Evolutionary conservation across 92 coral and sea anemone species (phyloP).

Genomic region (Hydrozoanthus gracilis): DNA sequence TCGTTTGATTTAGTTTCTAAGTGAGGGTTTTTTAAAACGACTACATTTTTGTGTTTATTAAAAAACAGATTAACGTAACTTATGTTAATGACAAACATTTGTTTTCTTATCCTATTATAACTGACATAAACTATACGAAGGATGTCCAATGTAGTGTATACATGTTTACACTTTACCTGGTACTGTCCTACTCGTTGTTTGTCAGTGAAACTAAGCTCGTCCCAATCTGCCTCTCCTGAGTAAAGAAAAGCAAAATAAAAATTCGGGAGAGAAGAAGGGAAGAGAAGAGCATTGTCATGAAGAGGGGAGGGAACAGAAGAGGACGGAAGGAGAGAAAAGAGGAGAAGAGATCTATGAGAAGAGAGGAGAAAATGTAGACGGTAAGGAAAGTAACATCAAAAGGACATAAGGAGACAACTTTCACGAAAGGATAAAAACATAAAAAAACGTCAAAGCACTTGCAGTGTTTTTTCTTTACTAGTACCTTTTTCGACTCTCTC

Average conservation of each 20-base stretch:
- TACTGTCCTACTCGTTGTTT: constrained; percentile 88
- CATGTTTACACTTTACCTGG: constrained; percentile 61
- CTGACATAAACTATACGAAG: no score
- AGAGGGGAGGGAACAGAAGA: neutral
- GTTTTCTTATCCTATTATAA: no score
- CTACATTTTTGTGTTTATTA: no score
- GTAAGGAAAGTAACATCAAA: neutral
- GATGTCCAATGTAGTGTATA: neutral
- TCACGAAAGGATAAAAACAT: neutral
- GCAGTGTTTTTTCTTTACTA: neutral
- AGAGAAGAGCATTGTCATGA: neutral
- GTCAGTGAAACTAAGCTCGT: constrained; percentile 84
- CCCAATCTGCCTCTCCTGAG: constrained; percentile 92
- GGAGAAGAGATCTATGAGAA: neutral
- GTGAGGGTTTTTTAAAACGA: no score
- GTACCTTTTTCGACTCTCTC: constrained; percentile 82
- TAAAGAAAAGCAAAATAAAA: neutral
- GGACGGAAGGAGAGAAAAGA: neutral
- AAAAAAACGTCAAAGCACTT: neutral
- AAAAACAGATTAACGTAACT: no score
- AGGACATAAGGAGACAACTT: neutral
- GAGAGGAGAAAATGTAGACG: neutral
- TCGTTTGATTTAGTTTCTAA: no score
- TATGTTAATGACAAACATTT: no score
- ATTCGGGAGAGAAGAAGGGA: neutral